Percentiles rank a stretch among this genome's conserved stretches.
Conservation (phyloP, 2,888 invertebrate genomes). For the Holacanthella duospinosa region DNA sequence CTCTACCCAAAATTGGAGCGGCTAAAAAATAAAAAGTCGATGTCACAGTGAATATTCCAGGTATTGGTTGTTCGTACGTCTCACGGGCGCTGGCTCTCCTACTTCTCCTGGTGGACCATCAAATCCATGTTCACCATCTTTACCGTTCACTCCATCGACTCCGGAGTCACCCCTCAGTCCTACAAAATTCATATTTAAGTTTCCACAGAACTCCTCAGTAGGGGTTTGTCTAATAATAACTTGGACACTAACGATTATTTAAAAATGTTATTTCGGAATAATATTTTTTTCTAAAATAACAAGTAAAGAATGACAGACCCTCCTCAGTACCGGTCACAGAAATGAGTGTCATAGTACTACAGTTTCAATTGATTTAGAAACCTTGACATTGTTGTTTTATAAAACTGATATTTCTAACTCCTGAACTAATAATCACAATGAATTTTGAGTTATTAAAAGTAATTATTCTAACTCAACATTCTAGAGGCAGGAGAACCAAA, state of each 20-base stretch:
- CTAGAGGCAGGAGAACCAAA: no score
- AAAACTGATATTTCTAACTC: no score
- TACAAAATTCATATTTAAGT: not conserved
- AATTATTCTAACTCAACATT: no score
- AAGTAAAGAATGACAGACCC: not conserved
- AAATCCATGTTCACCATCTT: not conserved
- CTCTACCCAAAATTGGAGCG: constrained; percentile 8
- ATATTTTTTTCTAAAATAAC: no score
- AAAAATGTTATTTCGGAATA: no score
- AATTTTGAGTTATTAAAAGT: no score
- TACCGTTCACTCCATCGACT: not conserved
- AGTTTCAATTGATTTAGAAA: not conserved
- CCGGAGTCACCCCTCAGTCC: no score
- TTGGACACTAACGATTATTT: no score
- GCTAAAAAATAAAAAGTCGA: not conserved
- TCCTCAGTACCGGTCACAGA: not conserved
- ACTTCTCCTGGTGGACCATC: not conserved
- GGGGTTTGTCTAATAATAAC: not conserved
- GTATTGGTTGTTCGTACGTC: not conserved
- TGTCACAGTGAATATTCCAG: not conserved
- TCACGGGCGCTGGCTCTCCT: not conserved
- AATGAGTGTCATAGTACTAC: not conserved
- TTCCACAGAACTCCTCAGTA: no score
- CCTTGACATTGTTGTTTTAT: not conserved
- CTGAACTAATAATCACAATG: no score